These are phyloP conservation scores for Drosophila subobscura DNA, from an alignment of 1,140 invertebrate species.

Conservation along the genomic window DNA sequence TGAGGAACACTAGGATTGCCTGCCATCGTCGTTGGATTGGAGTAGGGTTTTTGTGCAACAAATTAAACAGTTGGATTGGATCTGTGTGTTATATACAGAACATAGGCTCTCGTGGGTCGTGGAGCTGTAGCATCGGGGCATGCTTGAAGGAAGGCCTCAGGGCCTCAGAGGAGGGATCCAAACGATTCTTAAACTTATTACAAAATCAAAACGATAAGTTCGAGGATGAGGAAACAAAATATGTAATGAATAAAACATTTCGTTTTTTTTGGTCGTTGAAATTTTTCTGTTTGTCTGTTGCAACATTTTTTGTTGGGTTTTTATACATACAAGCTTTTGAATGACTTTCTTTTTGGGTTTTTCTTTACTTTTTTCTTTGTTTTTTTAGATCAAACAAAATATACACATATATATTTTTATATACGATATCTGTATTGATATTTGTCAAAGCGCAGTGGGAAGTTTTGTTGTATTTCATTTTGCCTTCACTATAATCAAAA, in stretches of 20 bases:
- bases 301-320: constrained; percentile 51
- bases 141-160: constrained; percentile 9
- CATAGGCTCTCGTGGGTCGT: constrained; percentile 34
- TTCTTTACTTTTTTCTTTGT: constrained; percentile 39
- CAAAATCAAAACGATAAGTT: constrained; percentile 41
- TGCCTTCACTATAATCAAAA: constrained; percentile 79
- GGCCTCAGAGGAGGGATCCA: constrained; percentile 5
- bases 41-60: constrained; percentile 41
- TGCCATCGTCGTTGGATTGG: too few species aligned
- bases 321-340: constrained; percentile 77
- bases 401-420: constrained; percentile 36
- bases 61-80: constrained; percentile 48
- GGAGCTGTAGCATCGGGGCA: constrained; percentile 16
- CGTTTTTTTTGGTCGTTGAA: constrained; percentile 50
- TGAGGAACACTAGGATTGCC: too few species aligned
- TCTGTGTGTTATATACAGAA: constrained; percentile 35
- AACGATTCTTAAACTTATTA: constrained; percentile 24
- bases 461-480: constrained; percentile 84
- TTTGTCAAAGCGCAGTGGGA: constrained; percentile 83
- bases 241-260: constrained; percentile 46
- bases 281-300: constrained; percentile 56
- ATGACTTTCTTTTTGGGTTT: constrained; percentile 60
- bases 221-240: constrained; percentile 40
- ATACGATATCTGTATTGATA: constrained; percentile 46
- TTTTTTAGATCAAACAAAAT: constrained; percentile 29